Conservation (phyloP, 1,140 invertebrate genomes). For the Laupala kohalensis region DNA sequence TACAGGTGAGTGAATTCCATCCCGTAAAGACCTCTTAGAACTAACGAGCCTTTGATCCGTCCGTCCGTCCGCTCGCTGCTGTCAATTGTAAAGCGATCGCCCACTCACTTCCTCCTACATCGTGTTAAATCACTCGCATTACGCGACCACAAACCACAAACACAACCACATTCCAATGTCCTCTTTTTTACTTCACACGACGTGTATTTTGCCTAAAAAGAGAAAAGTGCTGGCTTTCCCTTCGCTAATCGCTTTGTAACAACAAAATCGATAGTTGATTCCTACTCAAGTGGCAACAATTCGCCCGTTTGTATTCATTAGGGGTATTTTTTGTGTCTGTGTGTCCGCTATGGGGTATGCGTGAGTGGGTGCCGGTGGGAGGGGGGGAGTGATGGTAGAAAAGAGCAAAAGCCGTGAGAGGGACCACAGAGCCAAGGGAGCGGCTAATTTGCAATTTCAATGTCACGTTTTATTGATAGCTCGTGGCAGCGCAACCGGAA, state of each 20-base stretch:
- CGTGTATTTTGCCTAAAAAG: background rate
- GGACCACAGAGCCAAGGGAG: background rate
- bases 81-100: background rate
- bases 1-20: too few species aligned
- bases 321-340: background rate
- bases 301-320: background rate
- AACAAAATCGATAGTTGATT: background rate
- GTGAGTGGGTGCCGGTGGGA: background rate
- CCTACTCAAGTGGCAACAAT: background rate
- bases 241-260: background rate
- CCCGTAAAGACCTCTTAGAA: too few species aligned
- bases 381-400: background rate
- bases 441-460: background rate
- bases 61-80: background rate
- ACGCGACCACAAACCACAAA: background rate
- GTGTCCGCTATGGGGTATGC: background rate
- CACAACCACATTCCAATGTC: background rate
- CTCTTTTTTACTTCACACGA: background rate
- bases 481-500: background rate
- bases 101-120: background rate
- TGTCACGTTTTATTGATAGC: background rate
- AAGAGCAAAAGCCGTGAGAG: background rate
- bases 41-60: background rate
- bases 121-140: background rate
- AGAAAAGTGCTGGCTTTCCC: background rate